These are phyloP conservation scores for Anastrepha obliqua DNA, from an alignment of 1,140 invertebrate genomes.

Conservation along the genomic window DNA sequence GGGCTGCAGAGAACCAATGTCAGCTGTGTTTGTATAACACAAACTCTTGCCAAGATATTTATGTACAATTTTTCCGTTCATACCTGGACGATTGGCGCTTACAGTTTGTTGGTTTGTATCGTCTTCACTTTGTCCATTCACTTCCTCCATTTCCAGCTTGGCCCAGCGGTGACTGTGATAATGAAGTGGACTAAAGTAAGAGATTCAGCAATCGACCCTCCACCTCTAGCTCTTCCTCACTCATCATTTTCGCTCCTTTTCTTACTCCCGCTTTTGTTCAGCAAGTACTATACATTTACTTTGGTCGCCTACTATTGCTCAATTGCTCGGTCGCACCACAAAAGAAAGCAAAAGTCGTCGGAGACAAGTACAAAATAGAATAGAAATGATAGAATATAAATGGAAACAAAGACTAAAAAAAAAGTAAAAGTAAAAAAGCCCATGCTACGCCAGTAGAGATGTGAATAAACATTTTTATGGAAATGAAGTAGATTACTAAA, in stretches of 20 bases:
- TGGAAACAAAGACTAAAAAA: neutral
- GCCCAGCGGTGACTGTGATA: neutral
- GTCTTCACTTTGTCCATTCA: neutral
- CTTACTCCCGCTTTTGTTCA: neutral
- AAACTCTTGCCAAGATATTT: neutral
- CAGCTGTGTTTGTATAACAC: no score
- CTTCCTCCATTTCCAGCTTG: neutral
- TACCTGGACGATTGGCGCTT: neutral
- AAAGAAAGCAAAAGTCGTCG: slow-evolving; percentile 43
- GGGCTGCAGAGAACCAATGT: neutral
- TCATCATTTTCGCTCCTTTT: neutral
- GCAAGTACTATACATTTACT: slow-evolving; percentile 13
- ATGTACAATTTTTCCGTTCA: slow-evolving; percentile 9
- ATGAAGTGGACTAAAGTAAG: neutral
- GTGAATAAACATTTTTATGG: slow-evolving; percentile 52
- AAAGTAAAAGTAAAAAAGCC: slow-evolving; percentile 13
- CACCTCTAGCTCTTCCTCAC: neutral
- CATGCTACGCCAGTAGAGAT: neutral
- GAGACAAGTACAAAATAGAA: slow-evolving; percentile 22
- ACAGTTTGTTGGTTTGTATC: slow-evolving; percentile 1
- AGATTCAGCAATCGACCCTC: neutral
- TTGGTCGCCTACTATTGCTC: neutral
- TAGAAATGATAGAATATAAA: neutral
- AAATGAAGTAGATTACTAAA: slow-evolving; percentile 49
- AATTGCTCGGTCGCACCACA: neutral